Base-by-base conservation (phyloP, 2,888 invertebrate species). In the Busseola fusca region DNA sequence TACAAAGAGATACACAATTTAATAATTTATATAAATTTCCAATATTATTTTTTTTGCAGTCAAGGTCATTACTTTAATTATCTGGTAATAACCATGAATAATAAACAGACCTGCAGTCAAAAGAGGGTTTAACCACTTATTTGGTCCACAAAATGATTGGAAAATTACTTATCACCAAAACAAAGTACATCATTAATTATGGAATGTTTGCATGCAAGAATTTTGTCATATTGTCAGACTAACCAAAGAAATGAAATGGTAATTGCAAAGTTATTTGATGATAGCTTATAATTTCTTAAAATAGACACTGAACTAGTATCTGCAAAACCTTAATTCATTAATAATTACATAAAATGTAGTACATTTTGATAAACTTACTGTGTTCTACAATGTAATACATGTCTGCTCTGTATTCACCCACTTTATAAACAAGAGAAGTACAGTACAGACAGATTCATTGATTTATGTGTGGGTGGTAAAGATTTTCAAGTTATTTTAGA, bases 381-480 rank as follows among this genome's bases (percentile, higher is more conserved):
- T 72, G 50, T 4, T 60, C 58, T 59, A 80, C 52, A 60, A 67
- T 72, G 62, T 80, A 84, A 52, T 72, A 83, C 82, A 83, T 83
- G 70, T 82, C 66, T 82, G 64, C 37, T 70, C n/a, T 63, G 52
- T 56, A 64, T 14, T 58, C 72, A 63, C 58, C 37, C 72, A 78
- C 60, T 71, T 50, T 62, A 69, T 58, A 54, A 69, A 72, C 54
- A 73, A 65, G 64, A 63, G 50, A 60, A 59, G 54, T 50, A 64
- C 57, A 69, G 69, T 54, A 64, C 57, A 69, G 69, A 78, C 69
- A 69, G 60, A 75, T 63, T 21, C 85, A 87, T 89, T 88, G 87
- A 88, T 88, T 87, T 87, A 66, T 74, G 82, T 82, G 88, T 89
- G 81, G 88, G 89, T 77, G 77, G 87, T 84, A 76, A 69, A 81